Base-by-base conservation (phyloP, 2,113 vertebrate genomes). In the Acrocephalus arundinaceus region DNA sequence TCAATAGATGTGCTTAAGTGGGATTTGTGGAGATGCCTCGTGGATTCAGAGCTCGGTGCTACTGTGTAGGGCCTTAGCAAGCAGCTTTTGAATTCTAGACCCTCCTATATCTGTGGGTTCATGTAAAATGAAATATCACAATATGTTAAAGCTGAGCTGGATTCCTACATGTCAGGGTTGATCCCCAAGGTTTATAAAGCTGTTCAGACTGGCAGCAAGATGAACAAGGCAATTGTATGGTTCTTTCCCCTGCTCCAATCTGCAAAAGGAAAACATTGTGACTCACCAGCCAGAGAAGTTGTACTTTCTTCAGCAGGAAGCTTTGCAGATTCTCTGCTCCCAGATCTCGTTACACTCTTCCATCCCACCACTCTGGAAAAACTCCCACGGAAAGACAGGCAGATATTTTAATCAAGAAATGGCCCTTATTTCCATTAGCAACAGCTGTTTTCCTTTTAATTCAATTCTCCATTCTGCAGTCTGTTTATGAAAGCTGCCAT, bases 401-500 rank as follows among this genome's bases (percentile, higher is more conserved):
- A 94, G 96, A 95, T 91, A 92, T 94, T 96, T 96, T 95, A 96
- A 96, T 94, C 93, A 94, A 96, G 85, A 86, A 96, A 96, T 90
- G 92, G 82, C 73, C 87, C 83, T 90, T 84, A 89, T 92, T 97
- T 96, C 95, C 97, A 96, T 97, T 96, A 97, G 94, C 80, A 93
- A 87, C 96, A 95, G 95, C 95, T 96, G 95, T 83, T 96, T 97
- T 92, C 79, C 89, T 97, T 97, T 97, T 90, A 85, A 96, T 94
- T 95, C 94, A 96, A 95, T 93, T 95, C 95, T 93, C 83, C 65
- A 8, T 94, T 96, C 96, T 95, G 90, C 71, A 95, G 59, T 94
- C 92, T 97, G 90, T 96, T 96, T 97, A 94, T 89, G 94, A 94
- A 97, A 97, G 94, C 93, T 97, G 95, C 94, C 96, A 96, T 96